Base-by-base conservation (phyloP, 2,888 invertebrate genomes). In the Lordiphosa fenestrarum region DNA sequence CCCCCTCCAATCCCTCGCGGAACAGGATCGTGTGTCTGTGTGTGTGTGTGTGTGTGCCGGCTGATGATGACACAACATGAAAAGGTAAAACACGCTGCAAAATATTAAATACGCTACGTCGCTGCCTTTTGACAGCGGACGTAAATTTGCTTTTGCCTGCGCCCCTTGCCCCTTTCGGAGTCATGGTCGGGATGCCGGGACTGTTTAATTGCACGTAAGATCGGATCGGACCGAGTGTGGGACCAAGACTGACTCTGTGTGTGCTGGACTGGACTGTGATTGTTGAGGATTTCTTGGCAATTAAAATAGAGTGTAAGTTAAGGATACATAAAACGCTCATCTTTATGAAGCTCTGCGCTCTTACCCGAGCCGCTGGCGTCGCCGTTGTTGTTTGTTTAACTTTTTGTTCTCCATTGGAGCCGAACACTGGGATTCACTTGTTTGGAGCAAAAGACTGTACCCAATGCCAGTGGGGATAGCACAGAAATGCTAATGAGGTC, bases 51-150 rank as follows among this genome's bases (percentile, higher is more conserved):
- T 55, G 49, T 65, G 62, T 70, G 66, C 67, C 69, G 67, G 82
- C 84, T 86, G 86, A 86, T 84, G 86, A 86, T 86, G 86, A 86
- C 86, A 86, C 86, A 86, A 86, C 86, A 86, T 86, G 86, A 86
- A 86, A 86, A 85, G 86, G 86, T 86, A 86, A 86, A 85, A 84
- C 84, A 86, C 86, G 86, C 84, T 85, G 78, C 85, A 86, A 86
- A 86, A 86, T 86, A 86, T 86, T 86, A 86, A 86, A 86, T 86
- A 86, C 86, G 86, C 85, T 78, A 71, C 84, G 80, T 76, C 80
- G 86, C 84, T 76, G 76, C 75, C 86, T 87, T 84, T 84, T 86
- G 86, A 86, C 87, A 87, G 87, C 86, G 82, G 72, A 87, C 87
- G 87, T 86, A 87, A 86, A 86, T 86, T 86, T 87, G 76, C 81